These are phyloP conservation scores for Macropodus opercularis DNA, from an alignment of 2,797 vertebrate species.

Conservation along the genomic window DNA sequence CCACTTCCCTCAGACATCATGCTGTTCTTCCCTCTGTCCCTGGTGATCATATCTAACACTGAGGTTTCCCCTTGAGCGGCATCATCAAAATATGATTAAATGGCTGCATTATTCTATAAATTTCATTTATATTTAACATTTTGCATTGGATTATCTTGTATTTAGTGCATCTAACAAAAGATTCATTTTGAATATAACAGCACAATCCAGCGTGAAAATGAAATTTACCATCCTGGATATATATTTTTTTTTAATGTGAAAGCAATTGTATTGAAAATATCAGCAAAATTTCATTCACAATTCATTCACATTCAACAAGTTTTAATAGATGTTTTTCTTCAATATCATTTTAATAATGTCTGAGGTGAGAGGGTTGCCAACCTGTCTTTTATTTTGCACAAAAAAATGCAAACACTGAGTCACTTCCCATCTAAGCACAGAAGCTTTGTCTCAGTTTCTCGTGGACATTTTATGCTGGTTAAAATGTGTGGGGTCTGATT, in stretches of 20 bases:
- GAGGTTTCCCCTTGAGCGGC: constrained; percentile 37
- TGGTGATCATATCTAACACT: constrained; percentile 10
- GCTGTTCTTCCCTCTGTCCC: constrained; percentile 23
- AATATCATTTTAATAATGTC: no score
- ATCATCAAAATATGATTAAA: constrained; percentile 51
- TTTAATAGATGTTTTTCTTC: not conserved
- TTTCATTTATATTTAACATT: constrained; percentile 10
- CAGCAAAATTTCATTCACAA: no score
- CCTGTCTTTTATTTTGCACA: not conserved
- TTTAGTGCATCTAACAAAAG: not conserved
- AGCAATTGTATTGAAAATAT: not conserved
- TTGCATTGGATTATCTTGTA: constrained; percentile 4
- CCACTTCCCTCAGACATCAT: constrained; percentile 22
- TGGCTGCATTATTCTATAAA: constrained; percentile 13
- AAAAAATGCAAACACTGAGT: constrained; percentile 38
- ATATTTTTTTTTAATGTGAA: not conserved
- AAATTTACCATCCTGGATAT: not conserved
- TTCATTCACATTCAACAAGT: not conserved
- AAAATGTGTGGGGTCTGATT: not conserved
- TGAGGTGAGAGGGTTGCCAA: no score
- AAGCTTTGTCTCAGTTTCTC: constrained; percentile 23
- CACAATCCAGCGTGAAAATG: no score
- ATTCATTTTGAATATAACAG: not conserved
- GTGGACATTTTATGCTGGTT: constrained; percentile 29
- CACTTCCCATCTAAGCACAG: constrained; percentile 30